phyloP scores from a whole-genome alignment of 2,888 invertebrate species.

The Aleiodes leptofemur region DNA sequence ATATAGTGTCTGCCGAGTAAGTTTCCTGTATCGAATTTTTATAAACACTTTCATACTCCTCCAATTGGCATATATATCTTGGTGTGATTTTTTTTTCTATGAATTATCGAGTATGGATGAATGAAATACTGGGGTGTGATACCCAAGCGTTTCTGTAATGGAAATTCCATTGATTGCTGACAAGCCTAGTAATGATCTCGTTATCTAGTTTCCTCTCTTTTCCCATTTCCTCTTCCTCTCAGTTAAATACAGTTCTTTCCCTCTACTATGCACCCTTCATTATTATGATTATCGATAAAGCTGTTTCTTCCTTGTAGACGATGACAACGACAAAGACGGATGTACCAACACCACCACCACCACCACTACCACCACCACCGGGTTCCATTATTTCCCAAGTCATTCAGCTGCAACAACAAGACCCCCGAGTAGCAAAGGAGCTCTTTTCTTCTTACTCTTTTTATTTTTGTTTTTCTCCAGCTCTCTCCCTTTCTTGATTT shows the following conservation, averaged over 20 bases:
- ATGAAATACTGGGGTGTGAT: not conserved
- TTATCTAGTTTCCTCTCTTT: constrained; percentile 50
- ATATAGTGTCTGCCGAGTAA: constrained; percentile 22
- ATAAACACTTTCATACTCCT: not conserved
- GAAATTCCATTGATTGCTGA: constrained; percentile 33
- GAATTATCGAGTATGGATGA: not conserved
- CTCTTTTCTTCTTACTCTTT: constrained; percentile 29
- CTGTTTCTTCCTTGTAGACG: constrained; percentile 50
- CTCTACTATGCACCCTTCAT: constrained; percentile 43
- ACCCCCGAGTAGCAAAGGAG: constrained; percentile 10
- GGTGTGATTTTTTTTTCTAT: not conserved
- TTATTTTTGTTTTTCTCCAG: constrained; percentile 4
- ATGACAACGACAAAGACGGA: constrained; percentile 43
- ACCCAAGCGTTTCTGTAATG: not conserved
- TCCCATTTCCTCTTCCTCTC: not conserved
- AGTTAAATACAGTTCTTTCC: not conserved
- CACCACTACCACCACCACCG: too few species aligned
- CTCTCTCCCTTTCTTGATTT: constrained; percentile 39
- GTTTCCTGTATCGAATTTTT: not conserved
- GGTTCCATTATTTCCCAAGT: constrained; percentile 28
- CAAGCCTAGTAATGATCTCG: constrained; percentile 53
- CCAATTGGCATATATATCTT: not conserved
- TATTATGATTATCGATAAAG: constrained; percentile 53
- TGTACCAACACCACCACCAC: not conserved
- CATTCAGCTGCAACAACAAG: constrained; percentile 23